Evolutionary conservation across 2,888 invertebrate genomes (phyloP).

Genomic region (Heliothis peltigera): DNA sequence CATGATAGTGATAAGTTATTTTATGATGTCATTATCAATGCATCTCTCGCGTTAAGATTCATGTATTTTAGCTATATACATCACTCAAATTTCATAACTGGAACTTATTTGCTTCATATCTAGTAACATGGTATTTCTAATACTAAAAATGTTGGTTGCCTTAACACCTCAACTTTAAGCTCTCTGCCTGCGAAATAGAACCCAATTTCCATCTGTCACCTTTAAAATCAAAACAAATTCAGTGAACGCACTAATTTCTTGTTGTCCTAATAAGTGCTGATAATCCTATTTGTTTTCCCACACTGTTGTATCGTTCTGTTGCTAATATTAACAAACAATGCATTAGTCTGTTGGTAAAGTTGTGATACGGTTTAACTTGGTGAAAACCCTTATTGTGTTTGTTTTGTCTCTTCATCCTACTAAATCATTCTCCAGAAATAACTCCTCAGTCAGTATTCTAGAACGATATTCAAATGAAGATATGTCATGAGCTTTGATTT

Average conservation of each 20-base stretch:
- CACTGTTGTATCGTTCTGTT: conserved; percentile 39
- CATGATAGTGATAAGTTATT: too few relatives aligned
- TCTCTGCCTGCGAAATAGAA: neutral
- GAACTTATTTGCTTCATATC: too few relatives aligned
- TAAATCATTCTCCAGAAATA: neutral
- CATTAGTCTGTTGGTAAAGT: conserved; percentile 19
- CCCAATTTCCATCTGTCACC: neutral
- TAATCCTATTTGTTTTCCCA: conserved; percentile 65
- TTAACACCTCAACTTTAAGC: neutral
- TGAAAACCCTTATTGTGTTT: conserved; percentile 6
- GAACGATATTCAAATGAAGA: neutral
- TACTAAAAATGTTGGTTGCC: too few relatives aligned
- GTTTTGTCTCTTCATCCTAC: neutral
- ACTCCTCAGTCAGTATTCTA: neutral
- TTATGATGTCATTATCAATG: too few relatives aligned
- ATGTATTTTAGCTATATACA: too few relatives aligned
- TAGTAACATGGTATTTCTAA: too few relatives aligned
- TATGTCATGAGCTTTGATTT: neutral
- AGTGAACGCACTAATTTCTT: conserved; percentile 29
- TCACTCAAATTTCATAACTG: too few relatives aligned
- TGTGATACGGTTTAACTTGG: conserved; percentile 26
- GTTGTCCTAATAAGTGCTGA: conserved; percentile 41
- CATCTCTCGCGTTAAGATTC: too few relatives aligned
- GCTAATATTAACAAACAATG: conserved; percentile 40
- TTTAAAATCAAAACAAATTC: conserved; percentile 5